Evolutionary conservation across 1,140 invertebrate species (phyloP), one percentile per base, ranked within the genome.

Genomic region (Lineus longissimus): DNA sequence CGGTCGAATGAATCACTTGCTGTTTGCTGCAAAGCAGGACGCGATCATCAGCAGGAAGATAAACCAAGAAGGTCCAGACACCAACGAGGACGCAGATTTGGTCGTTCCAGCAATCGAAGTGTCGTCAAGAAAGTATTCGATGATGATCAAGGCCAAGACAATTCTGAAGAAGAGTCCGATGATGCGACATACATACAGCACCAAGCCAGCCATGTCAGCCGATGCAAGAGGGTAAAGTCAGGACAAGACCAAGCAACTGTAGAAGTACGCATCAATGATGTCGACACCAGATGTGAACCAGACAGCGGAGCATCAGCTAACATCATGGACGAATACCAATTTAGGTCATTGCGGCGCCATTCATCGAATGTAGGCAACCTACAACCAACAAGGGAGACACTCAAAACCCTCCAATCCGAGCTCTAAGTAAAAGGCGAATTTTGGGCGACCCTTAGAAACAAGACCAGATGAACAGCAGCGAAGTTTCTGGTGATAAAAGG

Each of bases 401-500:
- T 51, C 4, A 51, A 51, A n/a, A 51, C 47, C 4, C 6, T 51
- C 9, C 47, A 51, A 51, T 51, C 47, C 6, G 47, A 51, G 6
- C 47, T 51, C n/a, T 4, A 22, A 19, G 47, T 51, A 7, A 19
- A 22, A 51, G 47, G 47, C n/a, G 47, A 51, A 27, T 51, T 19
- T 27, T n/a, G 6, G 25, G 47, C 25, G n/a, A 51, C 47, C 47
- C 6, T 51, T n/a, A 19, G 25, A n/a, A 51, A 51, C n/a, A n/a
- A 27, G 9, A 51, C 25, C 47, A 36, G 33, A 36, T 4, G 33
- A 4, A 15, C 15, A 15, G 33, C 33, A 36, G 9, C 47, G n/a
- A 51, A n/a, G n/a, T 51, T 51, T n/a, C n/a, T 51, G n/a, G 47
- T 51, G 6, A 51, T 51, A 6, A 51, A 51, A n/a, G 47, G 47